Evolutionary conservation across 2,797 vertebrate genomes (phyloP).

Genomic region (Esox masquinongy): DNA sequence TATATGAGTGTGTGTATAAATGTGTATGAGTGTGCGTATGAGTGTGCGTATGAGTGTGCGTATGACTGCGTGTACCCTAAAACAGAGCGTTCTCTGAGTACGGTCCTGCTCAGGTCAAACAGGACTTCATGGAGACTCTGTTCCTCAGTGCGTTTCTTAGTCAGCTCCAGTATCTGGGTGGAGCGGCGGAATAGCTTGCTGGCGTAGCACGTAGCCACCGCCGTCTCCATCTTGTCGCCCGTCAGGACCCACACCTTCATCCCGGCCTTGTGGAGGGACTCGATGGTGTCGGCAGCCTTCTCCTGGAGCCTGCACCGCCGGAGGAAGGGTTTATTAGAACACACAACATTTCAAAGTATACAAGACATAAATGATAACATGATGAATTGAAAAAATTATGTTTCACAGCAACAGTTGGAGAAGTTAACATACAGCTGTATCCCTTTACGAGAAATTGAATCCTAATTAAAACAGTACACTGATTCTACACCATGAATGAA

Average conservation of each 20-base stretch:
- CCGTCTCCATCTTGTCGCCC: constrained; percentile 99
- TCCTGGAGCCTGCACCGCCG: constrained; percentile 88
- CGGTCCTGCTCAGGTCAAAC: constrained; percentile 91
- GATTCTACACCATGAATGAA: background rate
- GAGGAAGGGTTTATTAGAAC: constrained; percentile 42
- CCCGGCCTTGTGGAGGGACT: constrained; percentile 94
- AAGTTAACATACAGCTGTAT: background rate
- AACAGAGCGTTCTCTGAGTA: constrained; percentile 82
- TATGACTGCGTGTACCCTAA: constrained; percentile 79
- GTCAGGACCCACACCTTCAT: constrained; percentile 99
- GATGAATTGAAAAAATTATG: background rate
- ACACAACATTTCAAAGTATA: background rate
- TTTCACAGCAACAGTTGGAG: background rate
- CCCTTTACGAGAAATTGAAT: too few species aligned
- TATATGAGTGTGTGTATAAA: background rate
- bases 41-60: background rate
- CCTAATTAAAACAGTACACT: background rate
- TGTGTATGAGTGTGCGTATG: constrained; percentile 5
- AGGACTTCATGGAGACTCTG: constrained; percentile 94
- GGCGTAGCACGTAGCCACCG: constrained; percentile 94
- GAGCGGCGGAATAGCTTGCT: constrained; percentile 93
- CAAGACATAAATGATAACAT: background rate
- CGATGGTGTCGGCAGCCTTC: constrained; percentile 96
- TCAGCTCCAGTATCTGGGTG: constrained; percentile 95
- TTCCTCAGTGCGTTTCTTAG: constrained; percentile 92